These are phyloP conservation scores for Erebia aethiops DNA, from an alignment of 2,888 invertebrate genomes.

Conservation along the genomic window DNA sequence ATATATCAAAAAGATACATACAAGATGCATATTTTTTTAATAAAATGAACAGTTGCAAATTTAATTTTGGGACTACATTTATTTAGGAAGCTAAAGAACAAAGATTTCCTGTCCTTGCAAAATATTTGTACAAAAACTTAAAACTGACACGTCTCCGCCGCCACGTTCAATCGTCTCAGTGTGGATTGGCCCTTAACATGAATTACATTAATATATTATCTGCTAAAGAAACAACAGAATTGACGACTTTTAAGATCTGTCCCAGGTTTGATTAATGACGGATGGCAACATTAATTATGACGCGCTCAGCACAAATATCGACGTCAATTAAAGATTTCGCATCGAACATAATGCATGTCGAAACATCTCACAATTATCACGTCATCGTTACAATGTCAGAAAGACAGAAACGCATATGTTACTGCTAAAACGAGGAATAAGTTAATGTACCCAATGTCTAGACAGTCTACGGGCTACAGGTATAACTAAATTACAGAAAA, in stretches of 20 bases:
- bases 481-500: no score
- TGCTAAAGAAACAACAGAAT: neutral
- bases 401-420: constrained; percentile 45
- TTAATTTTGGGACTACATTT: no score
- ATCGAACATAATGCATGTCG: constrained; percentile 54
- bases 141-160: neutral
- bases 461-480: no score
- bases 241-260: neutral
- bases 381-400: constrained; percentile 66
- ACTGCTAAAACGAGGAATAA: no score
- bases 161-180: neutral
- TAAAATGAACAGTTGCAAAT: no score
- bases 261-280: constrained; percentile 14
- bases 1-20: no score
- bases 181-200: neutral
- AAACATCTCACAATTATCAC: constrained; percentile 71
- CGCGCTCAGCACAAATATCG: constrained; percentile 36
- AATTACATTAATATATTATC: neutral
- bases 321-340: constrained; percentile 41
- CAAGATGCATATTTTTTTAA: no score
- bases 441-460: no score
- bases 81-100: no score
- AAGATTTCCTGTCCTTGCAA: no score
- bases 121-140: no score
- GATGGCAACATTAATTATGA: constrained; percentile 17